Base-by-base conservation (phyloP, 2,797 vertebrate genomes). In the Zenarchopterus dispar region DNA sequence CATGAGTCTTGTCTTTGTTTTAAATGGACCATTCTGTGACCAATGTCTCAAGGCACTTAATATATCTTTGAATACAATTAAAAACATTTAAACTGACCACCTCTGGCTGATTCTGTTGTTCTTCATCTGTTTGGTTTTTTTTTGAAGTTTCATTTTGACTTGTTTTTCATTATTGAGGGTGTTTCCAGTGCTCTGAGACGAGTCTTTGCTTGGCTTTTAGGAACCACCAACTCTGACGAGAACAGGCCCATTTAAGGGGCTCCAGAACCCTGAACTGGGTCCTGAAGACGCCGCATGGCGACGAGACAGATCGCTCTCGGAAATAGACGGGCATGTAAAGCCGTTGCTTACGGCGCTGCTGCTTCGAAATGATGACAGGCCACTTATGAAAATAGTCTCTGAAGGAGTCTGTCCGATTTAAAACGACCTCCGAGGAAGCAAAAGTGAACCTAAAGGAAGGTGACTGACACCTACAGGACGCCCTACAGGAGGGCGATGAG, bases 321-420 rank as follows among this genome's bases (percentile, higher is more conserved):
- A 88, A 89, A 92, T 88, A 89, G 83, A 90, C 86, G 76, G 85
- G 85, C 69, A 86, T 70, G 70, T 66, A 66, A 77, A 84, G 80
- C 75, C 28, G 46, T 52, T 44, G 36, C 81, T 82, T 66, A 73
- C 66, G 77, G 62, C 56, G 22, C 45, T 72, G 63, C 75, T 67
- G 26, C 78, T 82, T 67, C 81, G 71, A 85, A 87, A 81, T 54
- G 75, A 83, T 89, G 87, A 85, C 84, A 84, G 82, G 77, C 77
- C 65, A 51, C 62, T 63, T 56, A 39, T 83, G 73, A 67, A 82
- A 87, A 89, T 86, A 86, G 80, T 84, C 67, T 69, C 58, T 80
- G 74, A 85, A 82, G 84, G 71, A 89, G 76, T 84, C 68, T 44
- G 71, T 64, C 39, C 6, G 69, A 64, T 84, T 83, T 80, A 77